A percentile compares a stretch with the other conserved stretches of the same genome.
phyloP scores from a whole-genome alignment of 2,113 vertebrate species.

The Parus major region DNA sequence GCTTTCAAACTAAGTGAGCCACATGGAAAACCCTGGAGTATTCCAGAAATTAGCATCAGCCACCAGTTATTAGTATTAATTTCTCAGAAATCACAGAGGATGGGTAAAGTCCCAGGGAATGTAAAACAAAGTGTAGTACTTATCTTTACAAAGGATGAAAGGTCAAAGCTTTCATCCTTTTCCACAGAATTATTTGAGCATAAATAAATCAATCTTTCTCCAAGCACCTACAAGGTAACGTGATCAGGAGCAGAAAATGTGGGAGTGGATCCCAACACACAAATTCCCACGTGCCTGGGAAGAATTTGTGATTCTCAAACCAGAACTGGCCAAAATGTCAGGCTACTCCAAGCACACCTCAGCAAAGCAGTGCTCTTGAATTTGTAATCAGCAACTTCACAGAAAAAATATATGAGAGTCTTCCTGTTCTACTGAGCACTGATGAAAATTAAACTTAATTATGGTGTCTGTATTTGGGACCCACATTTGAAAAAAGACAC shows the following conservation, averaged over 20 bases:
- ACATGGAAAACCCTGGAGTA: neutral
- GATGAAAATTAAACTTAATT: slow-evolving; percentile 57
- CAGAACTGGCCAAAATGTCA: neutral
- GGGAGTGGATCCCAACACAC: neutral
- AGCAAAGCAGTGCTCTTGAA: neutral
- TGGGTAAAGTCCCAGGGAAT: neutral
- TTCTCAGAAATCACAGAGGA: slow-evolving; percentile 13
- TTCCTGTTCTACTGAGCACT: slow-evolving; percentile 32
- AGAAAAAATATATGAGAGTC: neutral
- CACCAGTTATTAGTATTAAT: neutral
- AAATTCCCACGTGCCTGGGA: neutral
- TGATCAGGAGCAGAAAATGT: neutral
- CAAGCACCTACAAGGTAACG: neutral
- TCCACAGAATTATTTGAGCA: neutral
- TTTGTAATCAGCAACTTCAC: slow-evolving; percentile 10
- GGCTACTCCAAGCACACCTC: neutral
- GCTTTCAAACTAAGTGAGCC: neutral
- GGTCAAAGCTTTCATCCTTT: neutral
- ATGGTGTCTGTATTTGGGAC: neutral
- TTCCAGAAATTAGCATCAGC: slow-evolving; percentile 15
- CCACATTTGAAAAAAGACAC: neutral
- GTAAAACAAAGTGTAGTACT: neutral
- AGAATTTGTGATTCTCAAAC: neutral
- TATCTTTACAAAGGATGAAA: neutral
- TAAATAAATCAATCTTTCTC: neutral